Percentiles rank a stretch among this genome's conserved stretches.
phyloP scores from a whole-genome alignment of 2,797 vertebrate genomes.

The Rhinatrema bivittatum region DNA sequence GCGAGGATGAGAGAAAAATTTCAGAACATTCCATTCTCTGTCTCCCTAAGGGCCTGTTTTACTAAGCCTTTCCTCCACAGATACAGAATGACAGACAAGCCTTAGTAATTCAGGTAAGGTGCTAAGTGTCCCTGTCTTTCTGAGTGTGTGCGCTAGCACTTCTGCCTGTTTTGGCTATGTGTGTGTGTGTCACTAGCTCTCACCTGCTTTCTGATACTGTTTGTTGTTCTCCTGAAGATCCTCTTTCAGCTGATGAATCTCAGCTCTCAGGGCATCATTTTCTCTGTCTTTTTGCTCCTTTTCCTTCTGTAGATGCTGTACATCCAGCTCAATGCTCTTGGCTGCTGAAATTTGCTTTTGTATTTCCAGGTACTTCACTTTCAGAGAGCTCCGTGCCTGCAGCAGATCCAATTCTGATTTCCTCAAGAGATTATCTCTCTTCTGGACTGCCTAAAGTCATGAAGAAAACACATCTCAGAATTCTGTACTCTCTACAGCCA shows the following conservation, averaged over 20 bases:
- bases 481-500: no score
- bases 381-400: conserved; percentile 31
- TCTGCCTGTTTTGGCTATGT: no score
- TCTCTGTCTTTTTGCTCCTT: conserved; percentile 31
- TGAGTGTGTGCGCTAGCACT: no score
- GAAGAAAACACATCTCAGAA: no score
- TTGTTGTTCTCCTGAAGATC: conserved; percentile 33
- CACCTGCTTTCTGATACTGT: conserved; percentile 39
- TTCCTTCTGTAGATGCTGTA: conserved; percentile 34
- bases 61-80: no score
- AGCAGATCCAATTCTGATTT: conserved; percentile 47
- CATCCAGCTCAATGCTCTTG: conserved; percentile 22
- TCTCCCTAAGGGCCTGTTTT: no score
- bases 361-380: conserved; percentile 32
- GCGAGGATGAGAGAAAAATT: background rate
- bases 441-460: conserved; percentile 43
- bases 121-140: no score
- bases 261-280: conserved; percentile 2
- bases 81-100: no score
- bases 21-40: no score
- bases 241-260: conserved; percentile 27
- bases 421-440: conserved; percentile 39
- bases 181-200: no score
- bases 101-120: no score
- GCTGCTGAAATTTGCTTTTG: conserved; percentile 28